A percentile compares a stretch with the other conserved stretches of the same genome.
Conservation (phyloP, 2,888 invertebrate genomes). For the Metacarcinus magister region DNA sequence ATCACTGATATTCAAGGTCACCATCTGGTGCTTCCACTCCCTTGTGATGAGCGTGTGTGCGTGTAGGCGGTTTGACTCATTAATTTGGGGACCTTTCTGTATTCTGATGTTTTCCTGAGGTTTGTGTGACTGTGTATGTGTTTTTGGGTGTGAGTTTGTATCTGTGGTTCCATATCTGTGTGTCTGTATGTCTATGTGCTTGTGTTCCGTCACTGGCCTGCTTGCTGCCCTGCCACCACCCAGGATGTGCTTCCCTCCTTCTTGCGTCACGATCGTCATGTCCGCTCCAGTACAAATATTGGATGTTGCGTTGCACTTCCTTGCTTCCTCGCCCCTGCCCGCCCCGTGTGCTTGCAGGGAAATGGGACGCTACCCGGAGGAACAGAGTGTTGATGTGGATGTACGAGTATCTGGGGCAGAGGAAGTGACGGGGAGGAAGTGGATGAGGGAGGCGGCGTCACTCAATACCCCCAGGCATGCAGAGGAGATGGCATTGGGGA, state of each 20-base stretch:
- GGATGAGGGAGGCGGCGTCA: not conserved
- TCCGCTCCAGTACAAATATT: not conserved
- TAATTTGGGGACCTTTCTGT: not conserved
- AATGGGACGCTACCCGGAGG: not conserved
- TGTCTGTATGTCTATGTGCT: not conserved
- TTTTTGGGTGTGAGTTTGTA: not conserved
- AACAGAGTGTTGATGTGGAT: not conserved
- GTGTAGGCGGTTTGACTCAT: not conserved
- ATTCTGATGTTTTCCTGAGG: not conserved
- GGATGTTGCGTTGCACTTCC: not conserved
- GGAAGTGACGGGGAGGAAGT: not conserved
- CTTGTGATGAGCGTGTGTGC: not conserved
- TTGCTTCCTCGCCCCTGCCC: not conserved
- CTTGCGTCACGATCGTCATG: not conserved
- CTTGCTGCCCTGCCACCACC: not conserved
- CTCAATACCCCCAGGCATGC: not conserved
- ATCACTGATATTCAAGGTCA: not conserved
- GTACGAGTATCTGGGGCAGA: not conserved
- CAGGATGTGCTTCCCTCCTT: not conserved
- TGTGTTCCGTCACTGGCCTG: not conserved
- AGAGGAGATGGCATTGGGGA: not conserved
- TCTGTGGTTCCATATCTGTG: not conserved
- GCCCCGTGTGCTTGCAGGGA: not conserved
- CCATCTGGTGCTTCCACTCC: not conserved
- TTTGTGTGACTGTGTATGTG: not conserved